These are phyloP conservation scores for Xiphorhynchus erythropygius DNA, from an alignment of 2,797 vertebrate species.

Conservation along the genomic window DNA sequence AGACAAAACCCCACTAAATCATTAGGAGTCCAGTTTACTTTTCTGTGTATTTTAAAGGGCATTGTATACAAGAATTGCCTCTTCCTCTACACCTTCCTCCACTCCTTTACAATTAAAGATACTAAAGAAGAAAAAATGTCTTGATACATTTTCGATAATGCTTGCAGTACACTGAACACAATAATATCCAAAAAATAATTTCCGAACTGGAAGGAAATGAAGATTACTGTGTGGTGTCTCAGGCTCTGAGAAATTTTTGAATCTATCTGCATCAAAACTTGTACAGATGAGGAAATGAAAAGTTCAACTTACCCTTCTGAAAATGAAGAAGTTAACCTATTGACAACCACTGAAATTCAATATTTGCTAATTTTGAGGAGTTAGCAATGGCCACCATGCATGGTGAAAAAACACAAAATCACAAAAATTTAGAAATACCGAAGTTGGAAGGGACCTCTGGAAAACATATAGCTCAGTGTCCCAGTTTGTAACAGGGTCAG, in stretches of 20 bases:
- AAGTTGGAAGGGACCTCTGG: not conserved
- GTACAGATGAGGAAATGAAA: not conserved
- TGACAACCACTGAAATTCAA: not conserved
- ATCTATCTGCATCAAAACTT: not conserved
- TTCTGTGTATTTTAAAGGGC: not conserved
- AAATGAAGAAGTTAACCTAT: not conserved
- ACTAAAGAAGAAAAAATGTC: not conserved
- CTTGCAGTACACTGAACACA: not conserved
- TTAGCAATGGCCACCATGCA: not conserved
- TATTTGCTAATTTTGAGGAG: not conserved
- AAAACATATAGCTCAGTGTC: not conserved
- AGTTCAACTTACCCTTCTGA: not conserved
- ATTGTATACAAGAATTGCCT: not conserved
- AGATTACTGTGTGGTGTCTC: not conserved
- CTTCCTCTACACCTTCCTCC: not conserved
- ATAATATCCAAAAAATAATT: not conserved
- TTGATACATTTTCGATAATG: not conserved
- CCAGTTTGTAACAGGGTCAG: not conserved
- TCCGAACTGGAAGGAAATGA: not conserved
- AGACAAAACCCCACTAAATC: not conserved
- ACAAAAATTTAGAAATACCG: not conserved
- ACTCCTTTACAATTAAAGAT: not conserved
- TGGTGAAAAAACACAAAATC: not conserved
- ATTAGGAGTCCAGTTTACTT: constrained; percentile 3
- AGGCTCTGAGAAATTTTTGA: not conserved